Base-by-base conservation (phyloP, 1,140 invertebrate species). In the Drosophila biarmipes region DNA sequence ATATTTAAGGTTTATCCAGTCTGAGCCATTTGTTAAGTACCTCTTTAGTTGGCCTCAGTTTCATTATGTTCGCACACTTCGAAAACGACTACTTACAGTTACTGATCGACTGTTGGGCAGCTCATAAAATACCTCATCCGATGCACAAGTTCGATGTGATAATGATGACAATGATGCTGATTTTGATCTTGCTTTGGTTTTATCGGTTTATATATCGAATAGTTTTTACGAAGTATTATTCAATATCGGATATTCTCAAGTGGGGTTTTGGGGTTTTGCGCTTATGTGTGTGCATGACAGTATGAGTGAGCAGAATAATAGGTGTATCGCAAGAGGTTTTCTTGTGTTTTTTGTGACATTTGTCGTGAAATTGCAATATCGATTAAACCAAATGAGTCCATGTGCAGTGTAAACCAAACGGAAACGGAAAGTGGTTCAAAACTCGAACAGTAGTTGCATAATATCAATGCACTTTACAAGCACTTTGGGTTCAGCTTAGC, bases 71-170 rank as follows among this genome's bases (percentile, higher is more conserved):
- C n/a, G 61, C 14, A 19, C 27, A 49, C 34, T 19, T 46, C 31
- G 63, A 49, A 31, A 10, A 43, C 17, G 46, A 73, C 68, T 73
- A 73, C 71, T 73, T 73, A 73, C 71, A 73, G 71, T 73, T 72
- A 59, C 46, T 15, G 69, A 42, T 49, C 46, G 38, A 53, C 40
- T 34, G 31, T 42, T 15, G 35, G 19, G 31, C 62, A 45, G 63
- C 49, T 68, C 34, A 61, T 34, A 45, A 49, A 31, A 72, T 31
- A 73, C 29, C 37, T 63, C 56, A 15, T 72, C 69, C 35, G 68
- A 54, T 62, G 19, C 34, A 24, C 48, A 38, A 53, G 27, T 24
- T 38, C 40, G 54, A 31, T 34, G 21, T 45, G 17, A 46, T 51
- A 59, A 49, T 37, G 56, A 31, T 73, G 68, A 42, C 35, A 51